A percentile compares a stretch with the other conserved stretches of the same genome.
Evolutionary conservation across 2,888 invertebrate species (phyloP).

Genomic region (Listrodromus nycthemerus): DNA sequence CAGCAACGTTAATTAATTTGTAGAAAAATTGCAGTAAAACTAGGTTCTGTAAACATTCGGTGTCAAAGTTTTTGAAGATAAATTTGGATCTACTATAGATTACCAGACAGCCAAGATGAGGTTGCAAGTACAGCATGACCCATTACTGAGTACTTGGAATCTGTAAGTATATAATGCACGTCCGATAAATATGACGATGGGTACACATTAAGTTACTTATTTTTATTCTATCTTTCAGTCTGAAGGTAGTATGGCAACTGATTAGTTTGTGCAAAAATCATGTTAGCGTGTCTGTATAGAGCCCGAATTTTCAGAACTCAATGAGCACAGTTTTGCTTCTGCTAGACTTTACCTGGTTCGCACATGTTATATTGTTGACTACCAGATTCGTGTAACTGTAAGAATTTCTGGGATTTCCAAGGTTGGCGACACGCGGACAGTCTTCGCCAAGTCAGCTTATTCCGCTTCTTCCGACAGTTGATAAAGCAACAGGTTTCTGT

Average conservation of each 20-base stretch:
- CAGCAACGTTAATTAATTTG: slow-evolving; percentile 90
- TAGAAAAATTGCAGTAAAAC: slow-evolving; percentile 85
- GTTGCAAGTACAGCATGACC: slow-evolving; percentile 87
- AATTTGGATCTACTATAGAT: slow-evolving; percentile 81
- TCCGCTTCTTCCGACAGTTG: slow-evolving; percentile 54
- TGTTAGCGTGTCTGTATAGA: slow-evolving; percentile 86
- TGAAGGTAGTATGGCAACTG: slow-evolving; percentile 88
- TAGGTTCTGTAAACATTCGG: slow-evolving; percentile 76
- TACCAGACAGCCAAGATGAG: slow-evolving; percentile 89
- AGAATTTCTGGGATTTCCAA: slow-evolving; percentile 93
- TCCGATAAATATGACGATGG: background rate
- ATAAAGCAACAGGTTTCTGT: slow-evolving; percentile 72
- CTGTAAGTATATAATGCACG: slow-evolving; percentile 71
- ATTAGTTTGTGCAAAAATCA: slow-evolving; percentile 88
- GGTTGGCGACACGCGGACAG: slow-evolving; percentile 91
- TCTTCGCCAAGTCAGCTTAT: slow-evolving; percentile 85
- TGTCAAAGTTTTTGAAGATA: slow-evolving; percentile 75
- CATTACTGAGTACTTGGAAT: slow-evolving; percentile 86
- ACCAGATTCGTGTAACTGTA: slow-evolving; percentile 85
- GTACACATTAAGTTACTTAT: slow-evolving; percentile 64
- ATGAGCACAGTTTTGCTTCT: slow-evolving; percentile 73
- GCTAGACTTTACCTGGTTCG: slow-evolving; percentile 62
- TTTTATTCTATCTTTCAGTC: slow-evolving; percentile 75
- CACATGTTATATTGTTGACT: slow-evolving; percentile 85
- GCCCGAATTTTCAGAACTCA: slow-evolving; percentile 87